Evolutionary conservation across 2,797 vertebrate species (phyloP).

Genomic region (Dendrocincla tyrannina): DNA sequence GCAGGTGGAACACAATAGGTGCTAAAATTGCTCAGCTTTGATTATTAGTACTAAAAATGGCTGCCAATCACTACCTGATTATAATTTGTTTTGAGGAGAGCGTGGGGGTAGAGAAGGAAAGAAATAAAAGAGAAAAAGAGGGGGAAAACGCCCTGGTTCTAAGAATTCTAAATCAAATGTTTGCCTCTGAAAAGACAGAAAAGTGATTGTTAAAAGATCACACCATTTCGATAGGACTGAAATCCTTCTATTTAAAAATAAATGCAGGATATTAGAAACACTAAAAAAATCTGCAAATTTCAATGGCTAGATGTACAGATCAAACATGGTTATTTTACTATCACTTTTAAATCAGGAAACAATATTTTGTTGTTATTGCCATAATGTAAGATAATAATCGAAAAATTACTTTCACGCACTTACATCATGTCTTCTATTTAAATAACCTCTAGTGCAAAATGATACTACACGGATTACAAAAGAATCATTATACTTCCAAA

Average conservation of each 20-base stretch:
- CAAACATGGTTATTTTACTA: not conserved
- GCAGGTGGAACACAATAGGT: constrained; percentile 52
- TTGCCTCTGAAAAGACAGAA: not conserved
- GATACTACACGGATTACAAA: not conserved
- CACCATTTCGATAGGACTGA: not conserved
- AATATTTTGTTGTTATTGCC: not conserved
- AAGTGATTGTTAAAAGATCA: not conserved
- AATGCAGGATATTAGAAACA: not conserved
- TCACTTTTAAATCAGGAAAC: not conserved
- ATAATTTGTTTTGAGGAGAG: constrained; percentile 48
- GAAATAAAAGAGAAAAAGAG: not conserved
- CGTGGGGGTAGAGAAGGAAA: not conserved
- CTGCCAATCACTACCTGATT: constrained; percentile 51
- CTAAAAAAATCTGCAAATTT: not conserved
- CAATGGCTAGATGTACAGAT: not conserved
- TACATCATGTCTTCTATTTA: not conserved
- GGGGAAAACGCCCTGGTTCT: not conserved
- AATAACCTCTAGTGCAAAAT: not conserved
- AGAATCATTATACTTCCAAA: not conserved
- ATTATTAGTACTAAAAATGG: constrained; percentile 61
- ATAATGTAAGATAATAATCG: not conserved
- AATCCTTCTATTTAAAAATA: not conserved
- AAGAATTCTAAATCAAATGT: not conserved
- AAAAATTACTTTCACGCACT: not conserved
- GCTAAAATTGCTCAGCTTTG: constrained; percentile 59